Evolutionary conservation across 2,888 invertebrate species (phyloP), one percentile per base, ranked within the genome.

Genomic region (Plemyria rubiginata): DNA sequence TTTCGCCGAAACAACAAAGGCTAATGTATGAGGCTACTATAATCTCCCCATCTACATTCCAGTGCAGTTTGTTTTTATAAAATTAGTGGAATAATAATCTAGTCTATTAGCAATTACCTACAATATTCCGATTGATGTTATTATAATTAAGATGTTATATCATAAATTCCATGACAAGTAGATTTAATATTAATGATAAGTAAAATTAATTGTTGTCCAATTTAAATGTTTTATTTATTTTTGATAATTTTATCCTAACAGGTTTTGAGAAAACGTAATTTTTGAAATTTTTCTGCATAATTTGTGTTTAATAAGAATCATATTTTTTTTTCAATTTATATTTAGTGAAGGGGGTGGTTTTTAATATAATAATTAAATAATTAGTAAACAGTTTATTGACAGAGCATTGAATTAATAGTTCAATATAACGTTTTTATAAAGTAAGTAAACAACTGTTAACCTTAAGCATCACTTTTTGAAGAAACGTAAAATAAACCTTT

Each of bases 21-120:
- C 16, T 32, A 11, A 11, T 32, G 11, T 36, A 3, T 8, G 4
- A n/a, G 49, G 15, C 8, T 49, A 15, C 36, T 38, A 11, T 38
- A 38, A 11, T 38, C 36, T 38, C 36, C 8, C 32, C 15, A n/a
- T 32, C 38, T 51, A 12, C 12, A 46, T 41, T 13, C 32, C 40
- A 4, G 6, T 41, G 36, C 54, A 62, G 46, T 41, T 43, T 52
- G 53, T 46, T 49, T 46, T 38, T 62, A 64, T 61, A 61, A 16
- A 49, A 41, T 46, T 57, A 54, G 43, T 54, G 29, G 29, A 48
- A 62, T 59, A 62, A 54, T n/a, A 43, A 55, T 66, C 63, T 64
- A 63, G 63, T 63, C 63, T 51, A 51, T 63, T 63, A 59, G 48
- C 22, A 51, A 16, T 63, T 59, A n/a, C n/a, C n/a, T n/a, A 59